Evolutionary conservation across 2,797 vertebrate genomes (phyloP).

Genomic region (Petrocephalus sullivani): DNA sequence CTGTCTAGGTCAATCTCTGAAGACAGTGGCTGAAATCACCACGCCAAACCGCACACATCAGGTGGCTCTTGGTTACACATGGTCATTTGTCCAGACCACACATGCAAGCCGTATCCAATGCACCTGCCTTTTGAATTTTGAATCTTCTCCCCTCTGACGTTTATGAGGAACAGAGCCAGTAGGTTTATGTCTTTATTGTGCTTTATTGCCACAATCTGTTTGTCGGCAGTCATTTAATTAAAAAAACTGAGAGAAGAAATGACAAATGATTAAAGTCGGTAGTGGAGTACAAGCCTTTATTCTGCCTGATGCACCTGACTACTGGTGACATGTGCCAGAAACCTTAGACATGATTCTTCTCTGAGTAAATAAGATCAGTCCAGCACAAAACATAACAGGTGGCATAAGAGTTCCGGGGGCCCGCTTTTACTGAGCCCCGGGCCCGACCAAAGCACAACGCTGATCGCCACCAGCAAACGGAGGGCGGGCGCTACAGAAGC

Average conservation of each 20-base stretch:
- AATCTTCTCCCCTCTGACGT: background rate
- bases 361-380: background rate
- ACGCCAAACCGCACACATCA: background rate
- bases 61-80: background rate
- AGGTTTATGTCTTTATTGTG: constrained; percentile 1
- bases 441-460: background rate
- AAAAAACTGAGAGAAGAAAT: background rate
- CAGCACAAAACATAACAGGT: background rate
- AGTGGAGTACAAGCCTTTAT: background rate
- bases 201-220: background rate
- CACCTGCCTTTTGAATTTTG: background rate
- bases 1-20: constrained; percentile 32
- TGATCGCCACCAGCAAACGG: background rate
- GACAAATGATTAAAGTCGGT: background rate
- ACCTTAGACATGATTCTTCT: background rate
- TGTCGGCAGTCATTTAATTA: background rate
- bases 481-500: background rate
- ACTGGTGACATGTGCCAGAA: background rate
- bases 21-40: background rate
- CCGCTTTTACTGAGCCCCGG: background rate
- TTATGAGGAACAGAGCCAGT: background rate
- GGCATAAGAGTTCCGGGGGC: background rate
- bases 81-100: background rate
- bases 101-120: background rate
- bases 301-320: background rate